Conservation (phyloP, 2,797 vertebrate species). For the Salarias fasciatus region DNA sequence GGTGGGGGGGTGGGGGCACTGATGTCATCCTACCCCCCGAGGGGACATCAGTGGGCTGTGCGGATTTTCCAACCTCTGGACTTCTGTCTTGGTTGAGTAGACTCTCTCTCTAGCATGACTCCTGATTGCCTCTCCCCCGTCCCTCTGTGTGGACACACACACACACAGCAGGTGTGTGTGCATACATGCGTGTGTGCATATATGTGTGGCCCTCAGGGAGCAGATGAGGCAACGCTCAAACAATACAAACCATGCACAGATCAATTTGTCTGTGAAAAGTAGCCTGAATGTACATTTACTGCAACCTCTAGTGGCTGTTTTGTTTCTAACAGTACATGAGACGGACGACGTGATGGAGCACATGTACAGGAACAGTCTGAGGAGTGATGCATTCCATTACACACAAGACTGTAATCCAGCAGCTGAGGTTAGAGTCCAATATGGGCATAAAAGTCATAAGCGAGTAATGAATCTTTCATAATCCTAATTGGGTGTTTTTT, state of each 20-base stretch:
- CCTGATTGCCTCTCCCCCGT: constrained; percentile 7
- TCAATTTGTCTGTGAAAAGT: too few species aligned
- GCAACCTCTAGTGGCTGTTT: too few species aligned
- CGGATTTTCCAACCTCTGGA: constrained; percentile 63
- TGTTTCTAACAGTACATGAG: too few species aligned
- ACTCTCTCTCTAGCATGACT: constrained; percentile 30
- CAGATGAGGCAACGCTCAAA: constrained; percentile 21
- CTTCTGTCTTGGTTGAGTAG: constrained; percentile 65
- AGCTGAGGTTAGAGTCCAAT: too few species aligned
- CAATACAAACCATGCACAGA: neutral
- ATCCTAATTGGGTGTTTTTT: too few species aligned
- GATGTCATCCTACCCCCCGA: constrained; percentile 40
- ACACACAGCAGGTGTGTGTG: constrained; percentile 1
- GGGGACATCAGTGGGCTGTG: constrained; percentile 63
- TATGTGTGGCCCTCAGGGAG: constrained; percentile 13
- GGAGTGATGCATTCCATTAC: too few species aligned
- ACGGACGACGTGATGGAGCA: too few species aligned
- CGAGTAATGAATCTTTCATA: too few species aligned
- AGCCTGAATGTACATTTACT: neutral
- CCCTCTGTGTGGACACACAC: constrained; percentile 27
- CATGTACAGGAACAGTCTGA: too few species aligned
- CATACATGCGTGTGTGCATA: neutral
- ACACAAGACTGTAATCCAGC: too few species aligned
- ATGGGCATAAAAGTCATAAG: too few species aligned
- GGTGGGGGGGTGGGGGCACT: constrained; percentile 7